Conservation (phyloP, 1,140 invertebrate species). For the Nebria ingens region DNA sequence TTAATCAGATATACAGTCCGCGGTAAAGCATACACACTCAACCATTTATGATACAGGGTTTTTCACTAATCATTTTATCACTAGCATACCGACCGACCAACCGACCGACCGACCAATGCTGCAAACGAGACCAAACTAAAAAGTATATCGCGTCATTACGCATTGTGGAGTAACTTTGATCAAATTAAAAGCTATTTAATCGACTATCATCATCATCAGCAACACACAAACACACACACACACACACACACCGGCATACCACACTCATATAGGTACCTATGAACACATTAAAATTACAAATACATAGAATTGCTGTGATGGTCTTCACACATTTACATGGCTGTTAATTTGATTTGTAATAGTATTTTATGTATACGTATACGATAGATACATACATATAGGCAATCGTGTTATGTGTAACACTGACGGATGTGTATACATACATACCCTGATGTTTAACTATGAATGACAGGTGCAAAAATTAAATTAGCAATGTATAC, state of each 20-base stretch:
- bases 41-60: too few species aligned
- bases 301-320: too few species aligned
- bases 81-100: background rate
- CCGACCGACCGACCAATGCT: background rate
- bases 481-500: too few species aligned
- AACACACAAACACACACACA: background rate
- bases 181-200: constrained; percentile 6
- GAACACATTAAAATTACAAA: too few species aligned
- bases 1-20: background rate
- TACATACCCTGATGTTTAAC: too few species aligned
- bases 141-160: constrained; percentile 6
- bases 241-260: too few species aligned
- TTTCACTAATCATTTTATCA: constrained; percentile 1
- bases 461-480: background rate
- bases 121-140: background rate
- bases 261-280: too few species aligned
- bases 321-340: too few species aligned
- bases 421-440: too few species aligned
- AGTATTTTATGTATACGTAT: too few species aligned
- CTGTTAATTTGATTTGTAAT: too few species aligned
- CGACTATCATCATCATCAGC: too few species aligned
- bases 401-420: background rate
- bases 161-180: background rate
- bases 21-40: background rate
- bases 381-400: background rate